These are phyloP conservation scores for Cyclargus thomasi DNA, from an alignment of 1,140 invertebrate genomes.

Conservation along the genomic window DNA sequence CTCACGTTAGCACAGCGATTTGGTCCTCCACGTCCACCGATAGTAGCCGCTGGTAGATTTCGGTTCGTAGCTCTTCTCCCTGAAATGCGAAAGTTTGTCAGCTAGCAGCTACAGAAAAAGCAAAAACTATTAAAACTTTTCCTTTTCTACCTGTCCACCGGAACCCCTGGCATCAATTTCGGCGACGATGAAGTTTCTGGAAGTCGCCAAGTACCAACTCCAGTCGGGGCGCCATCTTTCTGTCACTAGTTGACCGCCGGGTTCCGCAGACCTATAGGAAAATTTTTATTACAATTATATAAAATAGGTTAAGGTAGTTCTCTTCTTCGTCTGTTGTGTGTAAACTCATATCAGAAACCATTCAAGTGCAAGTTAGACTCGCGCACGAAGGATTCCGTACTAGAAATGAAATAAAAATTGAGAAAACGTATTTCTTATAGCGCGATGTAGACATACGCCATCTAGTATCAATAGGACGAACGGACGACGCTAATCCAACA, in stretches of 20 bases:
- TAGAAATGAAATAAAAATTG: no score
- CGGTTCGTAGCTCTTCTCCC: conserved; percentile 83
- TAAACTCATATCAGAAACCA: no score
- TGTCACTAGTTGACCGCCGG: conserved; percentile 85
- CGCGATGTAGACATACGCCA: no score
- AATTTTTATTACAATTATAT: not conserved
- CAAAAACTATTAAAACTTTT: no score
- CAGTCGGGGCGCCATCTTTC: conserved; percentile 84
- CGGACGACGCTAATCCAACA: no score
- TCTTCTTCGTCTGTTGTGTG: no score
- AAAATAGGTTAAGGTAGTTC: no score
- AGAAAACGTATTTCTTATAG: no score
- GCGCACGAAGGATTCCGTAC: no score
- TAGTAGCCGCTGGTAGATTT: conserved; percentile 81
- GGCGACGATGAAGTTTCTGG: conserved; percentile 85
- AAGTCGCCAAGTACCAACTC: conserved; percentile 85
- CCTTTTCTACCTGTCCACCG: conserved; percentile 77
- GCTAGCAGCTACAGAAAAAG: not conserved
- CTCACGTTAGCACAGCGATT: conserved; percentile 85
- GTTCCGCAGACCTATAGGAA: conserved; percentile 76
- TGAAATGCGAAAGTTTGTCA: conserved; percentile 28
- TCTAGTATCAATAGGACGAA: no score
- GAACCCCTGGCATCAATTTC: conserved; percentile 88
- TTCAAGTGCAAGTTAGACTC: no score
- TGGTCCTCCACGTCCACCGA: conserved; percentile 88